These are phyloP conservation scores for Odocoileus virginianus DNA, from an alignment of 2,113 vertebrate genomes.

Conservation along the genomic window DNA sequence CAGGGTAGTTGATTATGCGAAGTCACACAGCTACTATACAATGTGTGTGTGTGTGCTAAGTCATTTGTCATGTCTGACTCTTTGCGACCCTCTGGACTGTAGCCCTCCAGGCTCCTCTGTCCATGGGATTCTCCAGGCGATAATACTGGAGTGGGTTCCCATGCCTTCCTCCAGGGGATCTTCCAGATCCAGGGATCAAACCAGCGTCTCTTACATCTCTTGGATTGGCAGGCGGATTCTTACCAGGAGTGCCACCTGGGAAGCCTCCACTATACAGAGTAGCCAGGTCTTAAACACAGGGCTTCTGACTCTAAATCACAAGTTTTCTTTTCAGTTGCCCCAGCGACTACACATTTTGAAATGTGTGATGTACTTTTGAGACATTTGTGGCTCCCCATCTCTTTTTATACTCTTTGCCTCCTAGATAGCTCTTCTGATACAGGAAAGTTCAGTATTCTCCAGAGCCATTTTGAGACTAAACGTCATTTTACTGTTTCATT, in stretches of 20 bases:
- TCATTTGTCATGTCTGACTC: neutral
- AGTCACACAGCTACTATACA: neutral
- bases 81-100: neutral
- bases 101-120: neutral
- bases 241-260: neutral
- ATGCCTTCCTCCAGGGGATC: neutral
- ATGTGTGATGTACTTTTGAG: neutral
- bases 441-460: neutral
- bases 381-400: neutral
- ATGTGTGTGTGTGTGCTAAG: neutral
- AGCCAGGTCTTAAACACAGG: neutral
- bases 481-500: constrained; percentile 24
- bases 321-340: neutral
- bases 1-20: neutral
- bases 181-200: neutral
- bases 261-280: neutral
- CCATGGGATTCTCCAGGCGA: neutral
- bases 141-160: neutral
- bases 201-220: neutral
- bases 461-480: neutral
- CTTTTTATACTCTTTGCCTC: neutral
- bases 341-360: neutral
- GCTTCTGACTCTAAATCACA: constrained; percentile 13
- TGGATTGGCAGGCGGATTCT: neutral
- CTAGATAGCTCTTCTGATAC: neutral